phyloP scores from a whole-genome alignment of 2,797 vertebrate species.

The Microcaecilia unicolor region DNA sequence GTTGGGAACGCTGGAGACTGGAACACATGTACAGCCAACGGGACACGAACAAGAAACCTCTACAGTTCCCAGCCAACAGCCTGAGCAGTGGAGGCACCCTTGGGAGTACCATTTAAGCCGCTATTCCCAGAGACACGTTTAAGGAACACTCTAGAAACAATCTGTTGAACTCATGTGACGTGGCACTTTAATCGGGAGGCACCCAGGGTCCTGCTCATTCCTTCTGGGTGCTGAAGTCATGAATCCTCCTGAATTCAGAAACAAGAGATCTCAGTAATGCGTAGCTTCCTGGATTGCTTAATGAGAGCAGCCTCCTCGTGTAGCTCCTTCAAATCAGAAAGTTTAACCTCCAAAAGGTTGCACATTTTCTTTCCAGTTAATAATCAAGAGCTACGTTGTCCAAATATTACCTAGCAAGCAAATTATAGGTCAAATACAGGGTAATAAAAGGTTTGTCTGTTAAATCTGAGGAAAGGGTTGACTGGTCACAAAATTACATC shows the following conservation, averaged over 20 bases:
- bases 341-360: too few relatives aligned
- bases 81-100: slow-evolving; percentile 50
- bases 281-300: slow-evolving; percentile 33
- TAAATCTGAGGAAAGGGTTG: too few relatives aligned
- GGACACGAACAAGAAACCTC: slow-evolving; percentile 61
- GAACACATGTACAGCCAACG: slow-evolving; percentile 51
- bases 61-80: slow-evolving; percentile 56
- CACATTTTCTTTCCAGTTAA: slow-evolving; percentile 36
- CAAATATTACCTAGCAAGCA: slow-evolving; percentile 36
- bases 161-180: too few relatives aligned
- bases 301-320: slow-evolving; percentile 41
- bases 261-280: slow-evolving; percentile 17
- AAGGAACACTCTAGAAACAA: not conserved
- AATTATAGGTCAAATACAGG: slow-evolving; percentile 35
- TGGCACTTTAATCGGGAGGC: not conserved
- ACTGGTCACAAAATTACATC: too few relatives aligned
- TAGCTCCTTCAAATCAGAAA: slow-evolving; percentile 35
- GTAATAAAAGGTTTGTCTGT: slow-evolving; percentile 46
- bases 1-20: slow-evolving; percentile 62
- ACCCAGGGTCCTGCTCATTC: too few relatives aligned
- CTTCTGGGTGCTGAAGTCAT: too few relatives aligned
- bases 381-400: slow-evolving; percentile 38
- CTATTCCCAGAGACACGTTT: slow-evolving; percentile 42
- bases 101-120: slow-evolving; percentile 50
- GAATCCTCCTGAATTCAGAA: slow-evolving; percentile 24